A percentile compares a stretch with the other conserved stretches of the same genome.
Evolutionary conservation across 1,140 invertebrate species (phyloP).

Genomic region (Aphis gossypii): DNA sequence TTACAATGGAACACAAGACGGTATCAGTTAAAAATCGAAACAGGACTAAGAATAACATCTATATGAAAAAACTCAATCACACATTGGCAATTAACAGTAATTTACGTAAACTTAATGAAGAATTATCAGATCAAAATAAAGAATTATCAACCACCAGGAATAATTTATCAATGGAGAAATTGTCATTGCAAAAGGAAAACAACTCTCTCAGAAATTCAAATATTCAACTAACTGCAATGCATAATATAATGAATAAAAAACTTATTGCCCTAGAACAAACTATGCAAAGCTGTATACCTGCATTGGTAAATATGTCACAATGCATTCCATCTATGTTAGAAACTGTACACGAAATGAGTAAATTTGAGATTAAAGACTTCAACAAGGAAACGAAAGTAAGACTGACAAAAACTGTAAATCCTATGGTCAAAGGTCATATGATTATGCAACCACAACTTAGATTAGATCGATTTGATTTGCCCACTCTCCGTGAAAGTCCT

Average conservation of each 20-base stretch:
- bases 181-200: constrained; percentile 20
- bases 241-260: neutral
- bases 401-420: constrained; percentile 32
- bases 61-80: constrained; percentile 6
- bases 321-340: constrained; percentile 13
- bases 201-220: constrained; percentile 24
- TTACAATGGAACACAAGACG: neutral
- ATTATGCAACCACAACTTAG: neutral
- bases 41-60: neutral
- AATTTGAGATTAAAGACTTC: neutral
- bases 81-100: neutral
- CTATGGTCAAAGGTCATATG: constrained; percentile 21
- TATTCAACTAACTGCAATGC: neutral
- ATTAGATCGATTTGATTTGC: neutral
- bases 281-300: constrained; percentile 29
- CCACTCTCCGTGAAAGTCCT: neutral
- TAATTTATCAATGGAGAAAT: constrained; percentile 23
- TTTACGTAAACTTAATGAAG: neutral
- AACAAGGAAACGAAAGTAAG: neutral
- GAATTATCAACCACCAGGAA: constrained; percentile 23
- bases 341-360: neutral
- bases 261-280: neutral
- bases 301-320: constrained; percentile 35
- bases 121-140: constrained; percentile 2
- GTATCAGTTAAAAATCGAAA: neutral